Percentiles rank a stretch among this genome's conserved stretches.
phyloP scores from a whole-genome alignment of 2,888 invertebrate genomes.

The Dryococelus australis region DNA sequence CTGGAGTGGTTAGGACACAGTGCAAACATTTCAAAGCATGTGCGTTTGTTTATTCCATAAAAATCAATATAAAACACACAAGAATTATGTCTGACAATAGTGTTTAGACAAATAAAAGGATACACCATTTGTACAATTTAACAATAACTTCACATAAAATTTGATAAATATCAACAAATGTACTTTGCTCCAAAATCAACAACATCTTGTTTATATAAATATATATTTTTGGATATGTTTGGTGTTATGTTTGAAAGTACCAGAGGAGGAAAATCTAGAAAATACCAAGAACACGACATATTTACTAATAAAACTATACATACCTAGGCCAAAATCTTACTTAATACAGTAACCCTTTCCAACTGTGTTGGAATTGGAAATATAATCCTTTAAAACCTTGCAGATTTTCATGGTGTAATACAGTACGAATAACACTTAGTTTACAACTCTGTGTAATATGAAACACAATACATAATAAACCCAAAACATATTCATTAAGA shows the following conservation, averaged over 20 bases:
- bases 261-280: background rate
- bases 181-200: conserved; percentile 5
- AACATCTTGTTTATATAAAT: background rate
- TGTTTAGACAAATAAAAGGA: background rate
- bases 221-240: background rate
- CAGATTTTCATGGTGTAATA: no score
- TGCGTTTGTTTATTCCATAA: background rate
- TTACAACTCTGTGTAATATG: no score
- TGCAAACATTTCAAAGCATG: background rate
- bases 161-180: conserved; percentile 3
- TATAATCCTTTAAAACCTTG: no score
- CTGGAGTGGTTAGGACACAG: no score
- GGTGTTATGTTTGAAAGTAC: background rate
- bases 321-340: background rate
- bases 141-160: conserved; percentile 16
- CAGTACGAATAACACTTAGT: no score
- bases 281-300: background rate
- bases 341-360: background rate
- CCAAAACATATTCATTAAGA: no score
- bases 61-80: background rate
- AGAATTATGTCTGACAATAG: background rate
- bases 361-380: background rate
- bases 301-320: background rate
- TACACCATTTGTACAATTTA: background rate
- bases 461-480: no score